Evolutionary conservation across 2,888 invertebrate genomes (phyloP), one percentile per base, ranked within the genome.

Genomic region (Erannis defoliaria): DNA sequence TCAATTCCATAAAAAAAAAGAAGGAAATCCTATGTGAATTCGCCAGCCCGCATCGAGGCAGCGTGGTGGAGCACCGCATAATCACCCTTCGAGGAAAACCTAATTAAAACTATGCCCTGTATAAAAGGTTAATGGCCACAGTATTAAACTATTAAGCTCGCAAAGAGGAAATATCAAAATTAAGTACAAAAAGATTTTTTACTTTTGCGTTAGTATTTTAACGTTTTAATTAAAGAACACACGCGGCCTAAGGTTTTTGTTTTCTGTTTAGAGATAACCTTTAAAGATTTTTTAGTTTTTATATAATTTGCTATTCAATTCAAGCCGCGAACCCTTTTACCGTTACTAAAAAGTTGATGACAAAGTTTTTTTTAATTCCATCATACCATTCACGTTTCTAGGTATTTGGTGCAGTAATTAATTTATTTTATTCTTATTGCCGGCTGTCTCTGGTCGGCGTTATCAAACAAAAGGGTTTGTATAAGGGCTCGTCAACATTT

Each of bases 391-490:
- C 64, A 59, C 57, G 62, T 66, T 68, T 67, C 67, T 69, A 66
- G 64, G 68, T 67, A 66, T 71, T 67, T 68, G 67, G 61, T 63
- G 64, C 66, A 60, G 72, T 73, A 73, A 73, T 73, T 72, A 73
- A 68, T 71, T 71, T 71, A 70, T 72, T 70, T 73, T 73, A 71
- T 73, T 69, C 68, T 70, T 71, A 72, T 73, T 72, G 72, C 55
- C 62, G 65, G 62, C 56, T 65, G 70, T 71, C 73, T 73, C 73
- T 70, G 68, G 72, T 63, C 71, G 76, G 73, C 67, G 66, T 61
- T 68, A 73, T 76, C 71, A 72, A 70, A 74, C 74, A 74, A 75
- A 77, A 72, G 64, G 62, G 61, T 55, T 63, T 68, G 54, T 51
- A 48, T 51, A 70, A 64, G 72, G 45, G 55, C 14, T 65, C 4